Evolutionary conservation across 2,888 invertebrate species (phyloP), one percentile per base, ranked within the genome.

Genomic region (Nemapogon koenigi): DNA sequence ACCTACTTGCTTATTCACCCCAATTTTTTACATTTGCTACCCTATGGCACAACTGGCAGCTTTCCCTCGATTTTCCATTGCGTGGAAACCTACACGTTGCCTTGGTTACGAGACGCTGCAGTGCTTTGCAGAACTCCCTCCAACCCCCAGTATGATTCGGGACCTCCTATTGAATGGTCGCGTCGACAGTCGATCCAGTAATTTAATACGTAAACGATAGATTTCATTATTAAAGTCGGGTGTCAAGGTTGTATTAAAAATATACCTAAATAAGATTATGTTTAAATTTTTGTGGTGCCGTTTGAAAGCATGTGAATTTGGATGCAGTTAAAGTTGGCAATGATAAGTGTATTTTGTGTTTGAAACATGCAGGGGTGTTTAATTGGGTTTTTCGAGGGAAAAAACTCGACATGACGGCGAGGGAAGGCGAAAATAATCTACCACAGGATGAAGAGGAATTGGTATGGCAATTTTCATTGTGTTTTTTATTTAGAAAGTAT

Each of bases 51-150:
- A n/a, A n/a, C n/a, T n/a, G n/a, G n/a, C n/a, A n/a, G n/a, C n/a
- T n/a, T n/a, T n/a, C n/a, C n/a, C n/a, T n/a, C n/a, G n/a, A n/a
- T n/a, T n/a, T n/a, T n/a, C n/a, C n/a, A n/a, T 6, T 6, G 22
- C 6, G 19, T 33, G 19, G 33, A 33, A 33, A 55, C 57, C 60
- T 55, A 45, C 46, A 46, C 59, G 72, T 78, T 51, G 44, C 53
- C 58, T 71, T 72, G 61, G 62, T 50, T 51, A 76, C 72, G 48
- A 58, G 76, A 76, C 76, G 76, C 76, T 67, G 73, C 73, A 69
- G 68, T 66, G 55, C 57, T 54, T 56, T 58, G 48, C 54, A 52
- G 58, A 67, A 68, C 72, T 59, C 70, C 72, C 66, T 65, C 57
- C 66, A 43, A 28, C 28, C 63, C 67, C 69, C 76, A 75, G 76